phyloP scores from a whole-genome alignment of 2,113 vertebrate species.

The Parus major region DNA sequence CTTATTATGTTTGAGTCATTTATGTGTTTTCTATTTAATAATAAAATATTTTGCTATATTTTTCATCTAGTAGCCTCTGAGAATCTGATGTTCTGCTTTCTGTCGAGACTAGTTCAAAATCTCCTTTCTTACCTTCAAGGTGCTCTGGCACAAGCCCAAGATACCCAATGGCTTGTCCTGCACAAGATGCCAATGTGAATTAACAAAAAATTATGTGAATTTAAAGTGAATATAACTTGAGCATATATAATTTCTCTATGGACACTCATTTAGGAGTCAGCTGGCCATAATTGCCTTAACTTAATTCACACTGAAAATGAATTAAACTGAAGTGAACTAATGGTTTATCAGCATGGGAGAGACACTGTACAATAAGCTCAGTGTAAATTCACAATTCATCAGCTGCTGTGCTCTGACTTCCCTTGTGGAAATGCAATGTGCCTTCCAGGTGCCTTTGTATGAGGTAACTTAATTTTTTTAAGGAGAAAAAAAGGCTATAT shows the following conservation, averaged over 20 bases:
- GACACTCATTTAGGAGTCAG: constrained; percentile 29
- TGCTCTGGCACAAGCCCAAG: not conserved
- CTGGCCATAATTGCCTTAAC: constrained; percentile 15
- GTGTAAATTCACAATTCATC: constrained; percentile 36
- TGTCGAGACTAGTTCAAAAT: not conserved
- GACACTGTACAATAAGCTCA: not conserved
- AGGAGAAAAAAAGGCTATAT: not conserved
- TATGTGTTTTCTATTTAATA: not conserved
- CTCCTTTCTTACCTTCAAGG: not conserved
- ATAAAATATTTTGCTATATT: not conserved
- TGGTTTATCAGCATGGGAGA: constrained; percentile 19
- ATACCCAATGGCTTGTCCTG: not conserved
- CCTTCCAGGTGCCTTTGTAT: constrained; percentile 42
- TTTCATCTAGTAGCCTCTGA: not conserved
- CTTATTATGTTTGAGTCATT: not conserved
- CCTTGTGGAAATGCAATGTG: not conserved
- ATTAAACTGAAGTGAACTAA: constrained; percentile 31
- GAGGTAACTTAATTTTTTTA: constrained; percentile 8
- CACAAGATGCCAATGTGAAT: not conserved
- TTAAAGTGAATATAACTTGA: not conserved
- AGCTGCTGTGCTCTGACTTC: not conserved
- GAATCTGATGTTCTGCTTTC: not conserved
- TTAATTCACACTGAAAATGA: constrained; percentile 24
- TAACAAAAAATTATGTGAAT: constrained; percentile 19
- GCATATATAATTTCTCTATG: constrained; percentile 2